These are phyloP conservation scores for Caenorhabditis wallacei DNA, from an alignment of 2,888 invertebrate species.

Conservation along the genomic window DNA sequence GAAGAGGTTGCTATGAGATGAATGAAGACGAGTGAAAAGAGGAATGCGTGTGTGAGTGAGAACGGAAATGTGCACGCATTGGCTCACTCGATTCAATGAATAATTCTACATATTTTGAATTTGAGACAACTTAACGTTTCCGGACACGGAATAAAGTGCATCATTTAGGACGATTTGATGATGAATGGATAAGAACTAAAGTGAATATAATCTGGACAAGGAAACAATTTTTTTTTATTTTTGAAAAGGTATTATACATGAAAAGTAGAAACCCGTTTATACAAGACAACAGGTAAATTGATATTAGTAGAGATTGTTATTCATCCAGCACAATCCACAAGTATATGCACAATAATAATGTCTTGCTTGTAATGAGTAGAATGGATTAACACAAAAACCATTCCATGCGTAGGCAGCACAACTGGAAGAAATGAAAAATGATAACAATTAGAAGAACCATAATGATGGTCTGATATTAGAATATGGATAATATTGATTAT, in stretches of 20 bases:
- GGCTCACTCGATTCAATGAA: conserved; percentile 27
- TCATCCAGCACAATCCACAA: conserved; percentile 62
- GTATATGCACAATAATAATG: conserved; percentile 63
- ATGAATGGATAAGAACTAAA: neutral
- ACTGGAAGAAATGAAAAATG: conserved; percentile 26
- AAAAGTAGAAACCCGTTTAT: conserved; percentile 19
- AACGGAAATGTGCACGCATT: conserved; percentile 26
- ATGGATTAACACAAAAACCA: conserved; percentile 63
- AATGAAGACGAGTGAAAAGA: neutral
- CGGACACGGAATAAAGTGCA: conserved; percentile 19
- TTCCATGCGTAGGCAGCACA: conserved; percentile 64
- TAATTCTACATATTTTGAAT: conserved; percentile 30
- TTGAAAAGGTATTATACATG: neutral
- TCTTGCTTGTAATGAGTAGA: conserved; percentile 57
- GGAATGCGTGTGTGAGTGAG: conserved; percentile 18
- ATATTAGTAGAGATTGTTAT: conserved; percentile 37
- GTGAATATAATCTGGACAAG: no score
- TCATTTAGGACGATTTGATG: neutral
- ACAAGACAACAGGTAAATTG: neutral
- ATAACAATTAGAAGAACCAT: conserved; percentile 11
- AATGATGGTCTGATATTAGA: conserved; percentile 1
- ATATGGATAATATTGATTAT: conserved; percentile 4
- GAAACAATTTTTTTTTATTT: neutral
- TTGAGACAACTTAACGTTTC: conserved; percentile 20
- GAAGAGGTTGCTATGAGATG: conserved; percentile 26